These are phyloP conservation scores for Xiphophorus hellerii DNA, from an alignment of 2,113 vertebrate genomes.

Conservation along the genomic window DNA sequence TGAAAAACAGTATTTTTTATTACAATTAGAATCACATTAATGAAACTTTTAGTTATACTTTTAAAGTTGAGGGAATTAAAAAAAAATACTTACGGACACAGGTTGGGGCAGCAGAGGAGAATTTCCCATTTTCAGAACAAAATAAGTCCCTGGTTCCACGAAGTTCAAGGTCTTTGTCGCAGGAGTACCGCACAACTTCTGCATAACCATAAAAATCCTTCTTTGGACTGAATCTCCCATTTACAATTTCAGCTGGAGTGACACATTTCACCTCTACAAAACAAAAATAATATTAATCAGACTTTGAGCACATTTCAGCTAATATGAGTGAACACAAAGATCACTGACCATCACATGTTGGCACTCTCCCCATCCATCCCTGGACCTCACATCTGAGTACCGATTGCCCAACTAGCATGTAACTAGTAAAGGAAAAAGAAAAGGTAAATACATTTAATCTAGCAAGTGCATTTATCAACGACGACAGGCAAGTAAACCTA, in stretches of 20 bases:
- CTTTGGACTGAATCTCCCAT: rapidly evolving
- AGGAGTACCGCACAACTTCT: neutral
- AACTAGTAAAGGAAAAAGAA: neutral
- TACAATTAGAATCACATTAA: no score
- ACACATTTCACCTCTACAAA: constrained; percentile 55
- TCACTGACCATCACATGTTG: constrained; percentile 46
- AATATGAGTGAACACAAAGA: neutral
- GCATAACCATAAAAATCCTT: rapidly evolving
- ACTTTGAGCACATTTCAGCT: neutral
- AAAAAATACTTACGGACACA: constrained; percentile 64
- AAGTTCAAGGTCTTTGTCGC: neutral
- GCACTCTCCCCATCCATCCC: constrained; percentile 42
- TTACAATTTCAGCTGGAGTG: rapidly evolving
- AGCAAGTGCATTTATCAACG: neutral
- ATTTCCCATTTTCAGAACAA: constrained; percentile 42
- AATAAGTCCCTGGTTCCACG: rapidly evolving
- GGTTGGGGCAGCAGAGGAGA: constrained; percentile 40
- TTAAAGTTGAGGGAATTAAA: no score
- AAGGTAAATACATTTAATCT: neutral
- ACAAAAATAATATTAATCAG: constrained; percentile 3
- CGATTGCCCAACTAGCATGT: neutral
- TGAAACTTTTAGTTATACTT: no score
- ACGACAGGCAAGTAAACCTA: neutral
- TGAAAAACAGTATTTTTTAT: neutral
- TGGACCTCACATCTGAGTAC: rapidly evolving